Percentiles rank a stretch among this genome's conserved stretches.
These are phyloP conservation scores for Cossypha dichroa DNA, from an alignment of 2,797 vertebrate genomes.

Conservation along the genomic window DNA sequence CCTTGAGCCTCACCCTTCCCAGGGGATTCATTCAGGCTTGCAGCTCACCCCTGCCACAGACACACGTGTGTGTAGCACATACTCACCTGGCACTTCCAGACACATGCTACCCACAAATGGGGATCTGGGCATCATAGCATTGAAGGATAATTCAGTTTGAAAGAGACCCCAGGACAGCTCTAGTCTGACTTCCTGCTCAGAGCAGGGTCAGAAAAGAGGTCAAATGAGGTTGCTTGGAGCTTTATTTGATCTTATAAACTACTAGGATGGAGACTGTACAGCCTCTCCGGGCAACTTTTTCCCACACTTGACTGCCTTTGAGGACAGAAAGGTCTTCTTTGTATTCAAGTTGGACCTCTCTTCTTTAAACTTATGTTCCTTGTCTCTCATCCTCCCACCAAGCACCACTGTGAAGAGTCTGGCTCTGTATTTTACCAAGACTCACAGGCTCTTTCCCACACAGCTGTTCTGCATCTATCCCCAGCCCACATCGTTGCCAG, in stretches of 20 bases:
- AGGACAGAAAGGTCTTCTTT: neutral
- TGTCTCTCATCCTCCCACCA: neutral
- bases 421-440: neutral
- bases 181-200: neutral
- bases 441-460: neutral
- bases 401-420: neutral
- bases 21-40: rapidly evolving
- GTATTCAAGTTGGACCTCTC: neutral
- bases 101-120: rapidly evolving
- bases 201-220: neutral
- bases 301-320: neutral
- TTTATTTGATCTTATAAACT: neutral
- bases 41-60: neutral
- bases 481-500: neutral
- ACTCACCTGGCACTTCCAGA: neutral
- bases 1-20: neutral
- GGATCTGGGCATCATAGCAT: neutral
- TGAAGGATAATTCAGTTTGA: neutral
- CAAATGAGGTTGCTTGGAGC: neutral
- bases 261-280: neutral
- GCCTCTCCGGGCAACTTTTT: neutral
- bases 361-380: neutral
- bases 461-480: neutral
- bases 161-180: neutral
- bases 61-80: neutral